A percentile compares a stretch with the other conserved stretches of the same genome.
Evolutionary conservation across 2,888 invertebrate genomes (phyloP).

Genomic region (Tetramorium bicarinatum): DNA sequence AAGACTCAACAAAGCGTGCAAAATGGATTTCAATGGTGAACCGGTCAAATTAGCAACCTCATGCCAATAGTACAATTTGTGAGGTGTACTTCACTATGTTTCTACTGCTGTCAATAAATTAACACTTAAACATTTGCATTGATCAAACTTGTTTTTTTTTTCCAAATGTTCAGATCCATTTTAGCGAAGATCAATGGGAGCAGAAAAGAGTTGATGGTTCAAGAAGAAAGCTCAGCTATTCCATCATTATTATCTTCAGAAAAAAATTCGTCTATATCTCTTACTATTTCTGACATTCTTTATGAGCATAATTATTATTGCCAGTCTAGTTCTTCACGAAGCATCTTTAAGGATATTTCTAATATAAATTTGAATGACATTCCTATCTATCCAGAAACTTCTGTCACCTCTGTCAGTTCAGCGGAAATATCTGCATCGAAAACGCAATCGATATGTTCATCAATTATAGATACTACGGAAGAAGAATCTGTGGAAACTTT

Average conservation of each 20-base stretch:
- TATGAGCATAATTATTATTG: not conserved
- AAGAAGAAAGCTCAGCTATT: not conserved
- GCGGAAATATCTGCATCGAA: not conserved
- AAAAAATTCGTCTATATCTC: not conserved
- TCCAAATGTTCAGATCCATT: not conserved
- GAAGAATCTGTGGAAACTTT: constrained; percentile 6
- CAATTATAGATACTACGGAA: not conserved
- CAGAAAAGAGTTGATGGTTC: not conserved
- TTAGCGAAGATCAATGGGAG: not conserved
- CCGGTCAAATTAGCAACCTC: not conserved
- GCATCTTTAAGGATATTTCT: not conserved
- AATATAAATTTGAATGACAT: not conserved
- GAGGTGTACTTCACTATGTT: not conserved
- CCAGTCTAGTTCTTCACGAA: not conserved
- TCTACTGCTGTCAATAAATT: not conserved
- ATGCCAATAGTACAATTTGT: not conserved
- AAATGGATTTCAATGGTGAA: not conserved
- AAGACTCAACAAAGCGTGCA: not conserved
- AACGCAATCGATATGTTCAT: not conserved
- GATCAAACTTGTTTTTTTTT: not conserved
- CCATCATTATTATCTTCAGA: not conserved
- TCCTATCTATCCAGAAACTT: not conserved
- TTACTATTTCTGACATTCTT: not conserved
- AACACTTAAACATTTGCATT: too few relatives aligned
- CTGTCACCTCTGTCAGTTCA: not conserved